Conservation (phyloP, 2,888 invertebrate species). For the Ryuthela nishihirai region DNA sequence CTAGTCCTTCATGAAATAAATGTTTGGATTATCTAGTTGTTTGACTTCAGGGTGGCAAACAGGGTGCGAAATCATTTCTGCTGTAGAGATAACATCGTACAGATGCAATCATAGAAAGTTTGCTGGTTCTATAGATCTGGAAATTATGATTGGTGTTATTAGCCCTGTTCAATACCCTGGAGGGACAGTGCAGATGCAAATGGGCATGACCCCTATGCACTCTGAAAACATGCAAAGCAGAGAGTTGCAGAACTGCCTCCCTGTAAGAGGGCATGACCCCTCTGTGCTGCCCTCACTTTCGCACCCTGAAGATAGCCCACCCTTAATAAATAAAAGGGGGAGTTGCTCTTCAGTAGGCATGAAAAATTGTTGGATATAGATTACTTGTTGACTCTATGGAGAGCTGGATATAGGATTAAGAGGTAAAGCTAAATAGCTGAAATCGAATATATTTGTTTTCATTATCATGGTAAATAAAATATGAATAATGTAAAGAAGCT, state of each 20-base stretch:
- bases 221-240: neutral
- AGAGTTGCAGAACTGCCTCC: neutral
- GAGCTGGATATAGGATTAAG: neutral
- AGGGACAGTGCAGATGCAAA: neutral
- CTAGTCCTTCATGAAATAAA: conserved; percentile 52
- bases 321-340: conserved; percentile 9
- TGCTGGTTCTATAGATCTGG: neutral
- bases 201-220: conserved; percentile 24
- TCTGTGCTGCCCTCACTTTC: conserved; percentile 20
- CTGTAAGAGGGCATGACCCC: conserved; percentile 31
- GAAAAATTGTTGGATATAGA: neutral
- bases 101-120: too few species aligned
- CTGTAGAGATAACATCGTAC: neutral
- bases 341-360: neutral
- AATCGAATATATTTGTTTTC: too few species aligned
- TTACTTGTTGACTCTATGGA: neutral
- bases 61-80: conserved; percentile 28
- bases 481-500: too few species aligned
- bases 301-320: conserved; percentile 35
- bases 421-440: neutral
- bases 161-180: neutral
- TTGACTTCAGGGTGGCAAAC: conserved; percentile 35
- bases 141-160: neutral
- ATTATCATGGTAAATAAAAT: too few species aligned
- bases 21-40: conserved; percentile 1